Base-by-base conservation (phyloP, 2,888 invertebrate species). In the Eristalinus aeneus region DNA sequence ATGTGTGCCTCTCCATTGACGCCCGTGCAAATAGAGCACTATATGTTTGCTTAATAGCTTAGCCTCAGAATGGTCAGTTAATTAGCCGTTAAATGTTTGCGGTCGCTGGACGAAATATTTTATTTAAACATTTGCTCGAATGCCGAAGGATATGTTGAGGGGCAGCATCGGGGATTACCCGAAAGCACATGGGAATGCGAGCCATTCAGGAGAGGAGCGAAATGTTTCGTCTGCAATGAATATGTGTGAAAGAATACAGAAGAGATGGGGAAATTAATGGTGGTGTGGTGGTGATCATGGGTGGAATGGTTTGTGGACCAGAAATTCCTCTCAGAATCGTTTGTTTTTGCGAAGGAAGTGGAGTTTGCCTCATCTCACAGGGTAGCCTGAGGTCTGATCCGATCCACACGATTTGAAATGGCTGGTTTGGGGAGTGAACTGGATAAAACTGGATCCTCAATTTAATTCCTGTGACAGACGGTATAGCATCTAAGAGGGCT, bases 11-110 rank as follows among this genome's bases (percentile, higher is more conserved):
- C 46, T 46, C 46, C n/a, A n/a, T 16, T 11, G 22, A 12, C 63
- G 60, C 32, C 63, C 56, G 31, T 8, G 46, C 22, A 71, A 69
- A 69, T 68, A 73, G n/a, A 53, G 9, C 65, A 0, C 56, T 23
- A 6, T 69, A 36, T 80, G 58, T 80, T 85, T 46, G 75, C 76
- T 68, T 39, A 68, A 64, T 72, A 63, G 36, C 73, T 80, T 73
- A 64, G 69, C 80, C 81, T 60, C 76, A 69, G 53, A 80, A 81
- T 81, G 68, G 72, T 68, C 61, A 71, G 73, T 77, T 86, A 86
- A 86, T 86, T 82, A 82, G 69, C 60, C 46, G 69, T 68, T 77
- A 73, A 86, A 74, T 78, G 67, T 71, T 82, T 73, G 81, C 16
- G 46, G 61, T 56, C 64, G 74, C 74, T 53, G 54, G 39, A 39